Evolutionary conservation across 2,113 vertebrate species (phyloP).

Genomic region (Hemichromis elongatus): DNA sequence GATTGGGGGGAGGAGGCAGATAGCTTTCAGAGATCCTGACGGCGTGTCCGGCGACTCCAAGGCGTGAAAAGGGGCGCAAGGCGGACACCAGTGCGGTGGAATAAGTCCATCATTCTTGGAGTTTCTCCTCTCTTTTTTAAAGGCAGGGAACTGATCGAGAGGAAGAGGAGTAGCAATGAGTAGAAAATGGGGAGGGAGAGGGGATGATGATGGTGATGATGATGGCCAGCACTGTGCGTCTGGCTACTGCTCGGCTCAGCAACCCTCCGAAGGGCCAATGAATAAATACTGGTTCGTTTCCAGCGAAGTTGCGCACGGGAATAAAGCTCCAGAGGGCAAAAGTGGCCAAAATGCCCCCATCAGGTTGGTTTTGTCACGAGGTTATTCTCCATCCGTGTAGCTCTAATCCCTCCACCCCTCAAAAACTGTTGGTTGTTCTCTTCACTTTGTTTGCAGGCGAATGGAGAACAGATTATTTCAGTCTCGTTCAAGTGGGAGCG

Average conservation of each 20-base stretch:
- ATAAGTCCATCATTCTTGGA: constrained; percentile 63
- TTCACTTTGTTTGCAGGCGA: not conserved
- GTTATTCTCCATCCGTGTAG: not conserved
- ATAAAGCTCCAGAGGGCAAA: not conserved
- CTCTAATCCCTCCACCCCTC: not conserved
- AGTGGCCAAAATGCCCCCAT: constrained; percentile 23
- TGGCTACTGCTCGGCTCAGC: constrained; percentile 10
- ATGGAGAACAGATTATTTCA: not conserved
- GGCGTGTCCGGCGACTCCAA: constrained; percentile 34
- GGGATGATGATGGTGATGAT: not conserved
- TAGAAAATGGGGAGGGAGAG: not conserved
- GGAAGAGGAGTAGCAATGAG: not conserved
- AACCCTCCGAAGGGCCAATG: not conserved
- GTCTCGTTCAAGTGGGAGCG: not conserved
- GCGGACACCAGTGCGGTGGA: constrained; percentile 21
- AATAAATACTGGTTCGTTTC: constrained; percentile 27
- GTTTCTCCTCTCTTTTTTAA: not conserved
- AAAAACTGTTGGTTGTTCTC: not conserved
- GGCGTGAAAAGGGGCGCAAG: constrained; percentile 23
- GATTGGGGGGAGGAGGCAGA: not conserved
- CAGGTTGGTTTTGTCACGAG: not conserved
- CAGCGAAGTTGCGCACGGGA: constrained; percentile 47
- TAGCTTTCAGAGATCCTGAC: constrained; percentile 32
- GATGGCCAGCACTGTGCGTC: not conserved
- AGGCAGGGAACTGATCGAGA: not conserved